Evolutionary conservation across 1,140 invertebrate species (phyloP).

Genomic region (Ceratosolen fusciceps): DNA sequence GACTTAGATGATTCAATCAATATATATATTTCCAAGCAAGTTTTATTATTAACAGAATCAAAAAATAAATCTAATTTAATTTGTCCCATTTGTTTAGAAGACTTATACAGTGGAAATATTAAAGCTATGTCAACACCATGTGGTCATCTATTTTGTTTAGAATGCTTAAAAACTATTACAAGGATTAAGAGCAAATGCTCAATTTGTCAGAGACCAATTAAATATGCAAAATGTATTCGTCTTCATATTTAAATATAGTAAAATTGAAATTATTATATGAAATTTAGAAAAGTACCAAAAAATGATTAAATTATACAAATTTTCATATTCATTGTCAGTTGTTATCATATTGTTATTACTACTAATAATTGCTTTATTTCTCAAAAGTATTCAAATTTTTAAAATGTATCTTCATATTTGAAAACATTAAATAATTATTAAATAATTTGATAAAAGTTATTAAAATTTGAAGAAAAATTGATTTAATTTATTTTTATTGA

Average conservation of each 20-base stretch:
- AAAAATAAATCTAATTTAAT: conserved; percentile 23
- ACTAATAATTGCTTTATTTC: too few relatives aligned
- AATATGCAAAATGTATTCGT: conserved; percentile 52
- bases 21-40: not conserved
- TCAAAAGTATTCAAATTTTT: too few relatives aligned
- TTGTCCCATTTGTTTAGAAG: conserved; percentile 59
- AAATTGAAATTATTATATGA: not conserved
- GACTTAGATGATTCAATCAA: conserved; percentile 42
- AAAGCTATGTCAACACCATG: conserved; percentile 57
- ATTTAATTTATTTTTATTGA: too few relatives aligned
- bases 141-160: conserved; percentile 59
- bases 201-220: conserved; percentile 51
- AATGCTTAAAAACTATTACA: conserved; percentile 51
- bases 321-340: too few relatives aligned
- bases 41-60: not conserved
- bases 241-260: conserved; percentile 56
- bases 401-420: too few relatives aligned
- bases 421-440: too few relatives aligned
- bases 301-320: too few relatives aligned
- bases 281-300: too few relatives aligned
- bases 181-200: conserved; percentile 54
- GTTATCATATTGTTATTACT: too few relatives aligned
- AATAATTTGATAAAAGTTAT: too few relatives aligned
- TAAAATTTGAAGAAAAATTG: too few relatives aligned
- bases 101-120: conserved; percentile 45